phyloP scores from a whole-genome alignment of 2,113 vertebrate genomes.

The Phalacrocorax aristotelis region DNA sequence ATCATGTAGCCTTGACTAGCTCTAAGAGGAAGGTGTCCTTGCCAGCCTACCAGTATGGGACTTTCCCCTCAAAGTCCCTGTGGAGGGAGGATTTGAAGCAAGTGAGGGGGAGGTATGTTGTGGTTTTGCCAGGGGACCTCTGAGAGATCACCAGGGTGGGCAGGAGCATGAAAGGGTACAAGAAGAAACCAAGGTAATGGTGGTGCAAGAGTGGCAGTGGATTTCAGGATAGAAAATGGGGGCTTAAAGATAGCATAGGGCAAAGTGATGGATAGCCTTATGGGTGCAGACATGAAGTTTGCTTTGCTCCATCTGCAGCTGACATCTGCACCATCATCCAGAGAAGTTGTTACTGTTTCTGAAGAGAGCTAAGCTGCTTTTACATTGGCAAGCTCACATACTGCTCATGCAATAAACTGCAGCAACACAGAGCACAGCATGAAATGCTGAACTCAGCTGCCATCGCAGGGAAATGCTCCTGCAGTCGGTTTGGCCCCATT shows the following conservation, averaged over 20 bases:
- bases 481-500: accelerated
- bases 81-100: neutral
- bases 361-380: neutral
- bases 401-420: neutral
- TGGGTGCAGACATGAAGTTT: neutral
- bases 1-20: neutral
- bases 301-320: neutral
- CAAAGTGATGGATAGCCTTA: neutral
- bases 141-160: neutral
- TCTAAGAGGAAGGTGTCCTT: neutral
- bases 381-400: neutral
- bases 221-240: neutral
- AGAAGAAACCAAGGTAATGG: neutral
- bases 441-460: neutral
- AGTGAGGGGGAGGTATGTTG: neutral
- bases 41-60: neutral
- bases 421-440: neutral
- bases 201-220: neutral
- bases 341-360: neutral
- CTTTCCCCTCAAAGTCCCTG: neutral
- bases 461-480: neutral
- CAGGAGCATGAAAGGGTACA: neutral
- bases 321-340: neutral
- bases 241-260: neutral
- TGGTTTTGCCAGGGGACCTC: neutral